Base-by-base conservation (phyloP, 2,888 invertebrate species). In the Drosophila peninsularis region DNA sequence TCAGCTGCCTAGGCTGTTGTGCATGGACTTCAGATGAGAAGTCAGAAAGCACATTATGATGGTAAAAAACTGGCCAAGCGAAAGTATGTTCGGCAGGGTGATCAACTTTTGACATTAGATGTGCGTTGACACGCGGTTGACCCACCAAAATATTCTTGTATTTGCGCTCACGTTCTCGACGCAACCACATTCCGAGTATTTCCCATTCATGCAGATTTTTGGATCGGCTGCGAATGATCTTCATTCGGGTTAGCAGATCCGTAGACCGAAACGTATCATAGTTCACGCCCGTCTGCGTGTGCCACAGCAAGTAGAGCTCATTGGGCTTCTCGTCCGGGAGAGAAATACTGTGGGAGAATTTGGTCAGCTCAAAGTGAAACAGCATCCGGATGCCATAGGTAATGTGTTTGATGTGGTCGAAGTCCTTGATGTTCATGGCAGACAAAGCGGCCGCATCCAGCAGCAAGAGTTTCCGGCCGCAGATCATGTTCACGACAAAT, bases 181-280 rank as follows among this genome's bases (percentile, higher is more conserved):
- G 67, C 34, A 88, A 37, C 88, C 84, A 85, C 50, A 81, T 1
- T 13, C 91, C 85, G 17, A 92, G 76, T 11, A 76, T 50, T 4
- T 94, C 93, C 94, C 94, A 94, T 58, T 94, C 94, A 21, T 93
- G 92, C 45, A 92, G 62, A 7, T 93, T 79, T 0, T 90, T 39
- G 0, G 93, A 92, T 3, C 91, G 91, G 0, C 93, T 92, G 55
- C 91, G 91, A 14, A 94, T 71, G 0, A 94, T 90, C 62, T 94
- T 93, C 93, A 94, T 93, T 91, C 93, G 93, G 0, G 93, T 91
- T 1, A 94, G 92, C 0, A 94, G 82, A 54, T 94, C 93, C 1
- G 92, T 91, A 45, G 93, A 93, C 76, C 75, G 92, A 66, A 93
- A 81, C 3, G 91, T 85, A 0, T 94, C 93, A 91, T 93, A 93